phyloP scores from a whole-genome alignment of 2,888 invertebrate species.

The Eilema griseolum region DNA sequence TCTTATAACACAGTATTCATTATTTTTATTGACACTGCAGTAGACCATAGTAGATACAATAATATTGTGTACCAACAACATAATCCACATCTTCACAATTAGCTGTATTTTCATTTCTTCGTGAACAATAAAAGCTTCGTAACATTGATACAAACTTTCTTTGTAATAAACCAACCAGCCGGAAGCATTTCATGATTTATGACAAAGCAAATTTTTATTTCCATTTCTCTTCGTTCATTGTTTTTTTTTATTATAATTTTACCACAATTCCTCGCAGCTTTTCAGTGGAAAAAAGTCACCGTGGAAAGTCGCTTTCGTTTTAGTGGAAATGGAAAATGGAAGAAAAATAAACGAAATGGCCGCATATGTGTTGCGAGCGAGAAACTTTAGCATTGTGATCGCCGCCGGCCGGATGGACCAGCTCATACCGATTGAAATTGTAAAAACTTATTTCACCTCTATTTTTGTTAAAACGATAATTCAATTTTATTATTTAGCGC shows the following conservation, averaged over 20 bases:
- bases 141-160: slow-evolving; percentile 81
- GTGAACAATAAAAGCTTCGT: slow-evolving; percentile 67
- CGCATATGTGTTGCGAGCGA: slow-evolving; percentile 75
- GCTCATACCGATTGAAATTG: slow-evolving; percentile 21
- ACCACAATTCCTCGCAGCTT: slow-evolving; percentile 80
- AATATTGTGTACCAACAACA: slow-evolving; percentile 37
- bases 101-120: slow-evolving; percentile 62
- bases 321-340: slow-evolving; percentile 81
- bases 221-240: slow-evolving; percentile 81
- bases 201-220: slow-evolving; percentile 85
- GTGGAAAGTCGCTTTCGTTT: slow-evolving; percentile 83
- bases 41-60: slow-evolving; percentile 18
- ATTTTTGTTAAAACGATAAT: slow-evolving; percentile 3
- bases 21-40: slow-evolving; percentile 45
- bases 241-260: slow-evolving; percentile 77
- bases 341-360: slow-evolving; percentile 72
- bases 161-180: slow-evolving; percentile 79
- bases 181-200: slow-evolving; percentile 85
- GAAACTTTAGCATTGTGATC: slow-evolving; percentile 70
- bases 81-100: slow-evolving; percentile 51
- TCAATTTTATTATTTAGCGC: background rate
- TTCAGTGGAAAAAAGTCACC: slow-evolving; percentile 77
- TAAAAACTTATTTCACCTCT: background rate
- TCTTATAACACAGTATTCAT: slow-evolving; percentile 32
- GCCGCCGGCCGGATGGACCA: slow-evolving; percentile 45